These are phyloP conservation scores for Condylura cristata DNA, from an alignment of 2,113 vertebrate species.

Conservation along the genomic window DNA sequence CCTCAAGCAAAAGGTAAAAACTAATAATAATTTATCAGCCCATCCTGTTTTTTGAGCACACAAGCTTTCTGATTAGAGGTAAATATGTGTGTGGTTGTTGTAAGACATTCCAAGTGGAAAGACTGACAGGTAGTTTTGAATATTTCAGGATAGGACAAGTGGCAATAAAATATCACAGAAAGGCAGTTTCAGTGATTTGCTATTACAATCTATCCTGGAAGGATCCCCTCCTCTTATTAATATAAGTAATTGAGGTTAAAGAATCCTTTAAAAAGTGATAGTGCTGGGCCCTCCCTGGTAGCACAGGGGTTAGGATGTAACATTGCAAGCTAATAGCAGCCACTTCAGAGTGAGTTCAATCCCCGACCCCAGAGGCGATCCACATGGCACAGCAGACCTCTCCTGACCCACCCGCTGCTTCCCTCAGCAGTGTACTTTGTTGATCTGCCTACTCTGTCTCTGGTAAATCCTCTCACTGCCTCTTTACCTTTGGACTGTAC, in stretches of 20 bases:
- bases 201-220: background rate
- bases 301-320: no score
- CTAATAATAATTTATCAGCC: background rate
- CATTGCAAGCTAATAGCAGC: no score
- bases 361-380: no score
- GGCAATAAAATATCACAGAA: background rate
- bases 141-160: conserved; percentile 21
- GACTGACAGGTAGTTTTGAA: conserved; percentile 18
- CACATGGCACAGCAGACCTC: no score
- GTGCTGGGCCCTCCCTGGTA: no score
- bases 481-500: no score
- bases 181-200: background rate
- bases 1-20: background rate
- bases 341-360: no score
- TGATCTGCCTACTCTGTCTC: no score
- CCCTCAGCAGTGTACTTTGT: no score
- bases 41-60: background rate
- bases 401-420: no score
- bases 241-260: background rate
- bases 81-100: background rate
- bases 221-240: background rate
- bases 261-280: background rate
- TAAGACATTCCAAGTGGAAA: background rate
- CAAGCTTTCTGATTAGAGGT: conserved; percentile 49
- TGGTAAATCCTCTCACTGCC: no score